phyloP scores from a whole-genome alignment of 2,797 vertebrate genomes.

The Sternarchorhynchus goeldii region DNA sequence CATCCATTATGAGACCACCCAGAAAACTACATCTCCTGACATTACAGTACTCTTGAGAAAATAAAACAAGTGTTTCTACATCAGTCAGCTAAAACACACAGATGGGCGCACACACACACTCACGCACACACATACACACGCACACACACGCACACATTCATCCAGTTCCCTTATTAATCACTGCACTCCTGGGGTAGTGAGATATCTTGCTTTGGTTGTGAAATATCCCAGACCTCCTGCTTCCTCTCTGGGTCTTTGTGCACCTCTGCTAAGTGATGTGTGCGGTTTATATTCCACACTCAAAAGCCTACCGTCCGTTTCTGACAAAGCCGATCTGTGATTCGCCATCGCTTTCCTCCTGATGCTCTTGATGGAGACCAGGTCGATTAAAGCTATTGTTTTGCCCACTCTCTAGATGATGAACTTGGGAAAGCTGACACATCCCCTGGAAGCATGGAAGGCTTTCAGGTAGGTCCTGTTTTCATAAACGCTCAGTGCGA shows the following conservation, averaged over 20 bases:
- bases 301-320: not conserved
- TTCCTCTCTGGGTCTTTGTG: slow-evolving; percentile 13
- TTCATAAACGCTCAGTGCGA: not conserved
- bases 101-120: too few relatives aligned
- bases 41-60: slow-evolving; percentile 22
- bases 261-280: not conserved
- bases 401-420: slow-evolving; percentile 80
- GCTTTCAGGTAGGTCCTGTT: slow-evolving; percentile 82
- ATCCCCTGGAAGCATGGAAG: slow-evolving; percentile 90
- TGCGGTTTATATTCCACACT: slow-evolving; percentile 11
- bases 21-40: slow-evolving; percentile 10
- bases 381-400: slow-evolving; percentile 23
- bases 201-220: not conserved
- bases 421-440: slow-evolving; percentile 92
- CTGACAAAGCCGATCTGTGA: slow-evolving; percentile 1
- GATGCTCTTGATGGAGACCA: slow-evolving; percentile 27
- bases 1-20: slow-evolving; percentile 43
- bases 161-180: slow-evolving; percentile 5
- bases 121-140: not conserved
- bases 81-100: not conserved
- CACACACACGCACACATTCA: not conserved
- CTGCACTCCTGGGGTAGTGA: not conserved
- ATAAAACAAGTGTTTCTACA: slow-evolving; percentile 23
- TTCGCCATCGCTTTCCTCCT: slow-evolving; percentile 18
- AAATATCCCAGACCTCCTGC: slow-evolving; percentile 3